Base-by-base conservation (phyloP, 1,140 invertebrate genomes). In the Acromyrmex charruanus region DNA sequence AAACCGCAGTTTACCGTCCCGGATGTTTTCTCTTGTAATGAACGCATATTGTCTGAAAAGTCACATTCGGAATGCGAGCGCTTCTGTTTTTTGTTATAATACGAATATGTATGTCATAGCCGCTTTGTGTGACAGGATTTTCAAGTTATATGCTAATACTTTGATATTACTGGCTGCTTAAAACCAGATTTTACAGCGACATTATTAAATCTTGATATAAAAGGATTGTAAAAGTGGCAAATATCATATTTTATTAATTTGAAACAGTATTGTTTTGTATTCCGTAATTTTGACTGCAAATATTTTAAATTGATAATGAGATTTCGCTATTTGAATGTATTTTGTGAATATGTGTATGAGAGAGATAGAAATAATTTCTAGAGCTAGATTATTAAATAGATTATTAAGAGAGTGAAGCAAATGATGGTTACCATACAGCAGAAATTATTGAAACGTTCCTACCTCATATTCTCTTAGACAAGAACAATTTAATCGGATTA, bases 171-270 rank as follows among this genome's bases (percentile, higher is more conserved):
- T 58, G 55, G 31, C n/a, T 53, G 44, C 31, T 79, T 51, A 35
- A 53, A 53, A 7, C 5, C 28, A 21, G 44, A 65, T 14, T 14
- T 77, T 63, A 77, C 35, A 35, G 14, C n/a, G 12, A 35, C 31
- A 77, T 63, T 77, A 63, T 77, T 77, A 65, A 55, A 66, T 79
- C 16, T 66, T 49, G 12, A 49, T 79, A 7, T 16, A 21, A 53
- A 80, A 31, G 44, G 3, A 39, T 39, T 31, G 28, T 63, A 31
- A 63, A 14, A 61, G 61, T 25, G n/a, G 4, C 6, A 28, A 63
- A 31, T 58, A 58, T 21, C 44, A 61, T 16, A 2, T 44, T 18
- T 6, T 12, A 25, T 77, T 77, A 77, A 77, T 63, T 44, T 16
- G 39, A 63, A 77, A 39, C 16, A 35, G 6, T 14, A 5, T 49